A percentile compares a stretch with the other conserved stretches of the same genome.
phyloP scores from a whole-genome alignment of 2,888 invertebrate species.

The Luffia ferchaultella region DNA sequence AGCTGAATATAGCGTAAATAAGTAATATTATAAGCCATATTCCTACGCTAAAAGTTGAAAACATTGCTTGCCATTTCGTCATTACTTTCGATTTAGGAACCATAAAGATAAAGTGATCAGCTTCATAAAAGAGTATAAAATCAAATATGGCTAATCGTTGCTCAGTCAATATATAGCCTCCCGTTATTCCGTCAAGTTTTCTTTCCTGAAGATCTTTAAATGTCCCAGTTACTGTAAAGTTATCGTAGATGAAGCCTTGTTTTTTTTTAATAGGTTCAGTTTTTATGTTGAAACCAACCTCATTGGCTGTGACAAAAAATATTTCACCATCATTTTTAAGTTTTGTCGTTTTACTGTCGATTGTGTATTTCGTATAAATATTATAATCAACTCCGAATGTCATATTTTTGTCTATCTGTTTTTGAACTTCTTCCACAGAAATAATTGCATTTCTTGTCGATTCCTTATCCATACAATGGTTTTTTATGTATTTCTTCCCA shows the following conservation, averaged over 20 bases:
- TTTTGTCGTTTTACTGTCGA: background rate
- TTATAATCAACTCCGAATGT: background rate
- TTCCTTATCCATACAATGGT: background rate
- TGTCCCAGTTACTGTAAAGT: slow-evolving; percentile 1
- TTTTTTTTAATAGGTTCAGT: background rate
- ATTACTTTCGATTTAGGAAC: background rate
- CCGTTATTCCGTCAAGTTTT: background rate
- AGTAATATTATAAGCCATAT: background rate
- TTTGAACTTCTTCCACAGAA: no score
- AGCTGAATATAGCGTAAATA: background rate
- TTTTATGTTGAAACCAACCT: background rate
- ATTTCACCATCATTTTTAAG: background rate
- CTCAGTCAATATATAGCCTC: background rate
- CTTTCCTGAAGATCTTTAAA: slow-evolving; percentile 1
- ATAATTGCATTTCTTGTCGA: background rate
- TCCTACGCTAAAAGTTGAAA: background rate
- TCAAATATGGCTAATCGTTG: background rate
- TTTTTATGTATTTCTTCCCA: background rate
- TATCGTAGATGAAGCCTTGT: slow-evolving; percentile 3
- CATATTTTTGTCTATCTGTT: background rate
- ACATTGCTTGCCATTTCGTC: background rate
- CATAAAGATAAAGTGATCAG: background rate
- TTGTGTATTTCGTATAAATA: background rate
- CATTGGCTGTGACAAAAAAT: background rate
- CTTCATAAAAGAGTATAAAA: background rate